Evolutionary conservation across 2,888 invertebrate species (phyloP), one percentile per base, ranked within the genome.

Genomic region (Xestia xanthographa): DNA sequence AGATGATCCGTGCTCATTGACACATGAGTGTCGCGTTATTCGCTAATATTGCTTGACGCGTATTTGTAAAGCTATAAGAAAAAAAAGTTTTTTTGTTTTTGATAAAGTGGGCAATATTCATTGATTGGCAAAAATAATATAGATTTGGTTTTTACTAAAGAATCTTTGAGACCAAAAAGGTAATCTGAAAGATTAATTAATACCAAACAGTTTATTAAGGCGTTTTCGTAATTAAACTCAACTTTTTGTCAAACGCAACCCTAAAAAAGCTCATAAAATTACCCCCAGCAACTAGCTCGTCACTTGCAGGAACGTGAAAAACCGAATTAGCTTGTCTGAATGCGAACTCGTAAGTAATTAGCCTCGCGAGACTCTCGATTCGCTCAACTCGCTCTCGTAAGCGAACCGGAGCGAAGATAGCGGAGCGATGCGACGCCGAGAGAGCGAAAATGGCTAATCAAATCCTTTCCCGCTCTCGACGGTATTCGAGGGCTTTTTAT

Each of bases 401-500:
- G 94, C 95, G 94, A 94, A 94, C 93, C 95, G 94, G 87, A 93
- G 94, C 93, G 95, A 96, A 95, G 95, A 95, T 95, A 94, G 93
- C 94, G 93, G 90, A 89, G 93, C 92, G 93, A 94, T 91, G 94
- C 93, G 92, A 93, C 92, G 89, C 91, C 92, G 93, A 91, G 92
- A 92, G 94, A 95, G 95, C 94, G 92, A 95, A 96, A 96, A 95
- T 95, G 95, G 95, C 96, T 96, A 96, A 96, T 96, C 96, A 96
- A 96, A 96, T 96, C 95, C 95, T 95, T 95, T 94, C 92, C 94
- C 92, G 92, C 95, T 92, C 95, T 94, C 94, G 89, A 91, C 94
- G 93, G 93, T 83, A 90, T 94, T 95, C 91, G 91, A 95, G 95
- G 92, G 87, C 92, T 94, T 95, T 95, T 95, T 95, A 95, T 95